Percentiles rank a stretch among this genome's conserved stretches.
Conservation (phyloP, 23 tunicate genomes). For the Ascidia mentula region DNA sequence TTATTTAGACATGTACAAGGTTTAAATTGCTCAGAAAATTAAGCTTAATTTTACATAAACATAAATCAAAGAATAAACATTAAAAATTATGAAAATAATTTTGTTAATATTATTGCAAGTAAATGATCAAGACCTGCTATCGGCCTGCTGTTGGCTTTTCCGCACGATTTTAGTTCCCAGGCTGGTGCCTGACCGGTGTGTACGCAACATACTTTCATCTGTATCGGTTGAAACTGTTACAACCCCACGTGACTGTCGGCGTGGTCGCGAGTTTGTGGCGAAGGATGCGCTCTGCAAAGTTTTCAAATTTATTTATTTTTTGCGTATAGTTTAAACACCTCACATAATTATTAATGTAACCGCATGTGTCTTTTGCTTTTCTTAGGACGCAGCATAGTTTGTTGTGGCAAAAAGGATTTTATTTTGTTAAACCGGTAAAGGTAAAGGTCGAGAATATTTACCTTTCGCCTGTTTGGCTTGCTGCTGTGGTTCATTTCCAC, state of each 20-base stretch:
- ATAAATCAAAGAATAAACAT: too few relatives aligned
- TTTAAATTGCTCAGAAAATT: too few relatives aligned
- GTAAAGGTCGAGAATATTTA: too few relatives aligned
- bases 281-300: not conserved
- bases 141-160: conserved; percentile 10
- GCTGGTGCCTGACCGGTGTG: conserved; percentile 50
- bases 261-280: conserved; percentile 4
- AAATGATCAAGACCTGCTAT: not conserved
- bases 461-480: not conserved
- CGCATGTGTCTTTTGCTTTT: too few relatives aligned
- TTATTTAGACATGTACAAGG: too few relatives aligned
- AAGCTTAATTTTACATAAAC: too few relatives aligned
- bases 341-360: not conserved
- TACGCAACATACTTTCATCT: conserved; percentile 14
- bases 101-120: not conserved
- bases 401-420: not conserved
- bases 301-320: too few relatives aligned
- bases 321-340: too few relatives aligned
- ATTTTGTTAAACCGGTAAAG: too few relatives aligned
- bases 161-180: conserved; percentile 54
- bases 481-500: conserved; percentile 14
- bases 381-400: too few relatives aligned
- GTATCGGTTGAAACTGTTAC: conserved; percentile 23
- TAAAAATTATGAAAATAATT: too few relatives aligned
- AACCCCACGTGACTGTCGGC: conserved; percentile 27